Evolutionary conservation across 2,888 invertebrate genomes (phyloP).

Genomic region (Aphelenchoides bicaudatus): DNA sequence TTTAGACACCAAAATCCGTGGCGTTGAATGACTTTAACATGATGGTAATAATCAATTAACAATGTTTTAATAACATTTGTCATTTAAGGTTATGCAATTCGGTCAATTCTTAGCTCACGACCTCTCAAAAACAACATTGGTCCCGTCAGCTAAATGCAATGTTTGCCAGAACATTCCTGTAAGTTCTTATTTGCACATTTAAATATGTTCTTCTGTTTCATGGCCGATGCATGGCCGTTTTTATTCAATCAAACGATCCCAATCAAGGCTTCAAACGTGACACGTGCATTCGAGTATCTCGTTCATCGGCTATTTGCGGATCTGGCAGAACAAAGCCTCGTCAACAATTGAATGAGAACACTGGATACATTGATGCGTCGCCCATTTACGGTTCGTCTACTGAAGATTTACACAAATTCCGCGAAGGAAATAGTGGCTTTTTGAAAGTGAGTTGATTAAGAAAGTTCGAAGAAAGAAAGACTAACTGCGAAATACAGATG

Average conservation of each 20-base stretch:
- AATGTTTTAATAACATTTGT: no score
- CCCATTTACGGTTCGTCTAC: slow-evolving; percentile 85
- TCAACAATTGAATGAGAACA: slow-evolving; percentile 74
- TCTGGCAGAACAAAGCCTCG: slow-evolving; percentile 84
- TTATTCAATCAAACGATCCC: slow-evolving; percentile 27
- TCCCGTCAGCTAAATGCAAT: slow-evolving; percentile 36
- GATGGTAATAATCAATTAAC: no score
- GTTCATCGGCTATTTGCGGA: slow-evolving; percentile 91
- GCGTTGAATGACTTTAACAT: slow-evolving; percentile 52
- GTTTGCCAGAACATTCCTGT: slow-evolving; percentile 43
- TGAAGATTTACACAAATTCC: slow-evolving; percentile 55
- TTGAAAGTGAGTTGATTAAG: no score
- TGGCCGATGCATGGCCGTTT: slow-evolving; percentile 32
- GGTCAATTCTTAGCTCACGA: slow-evolving; percentile 61
- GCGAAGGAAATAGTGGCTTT: slow-evolving; percentile 54
- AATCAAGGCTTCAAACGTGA: slow-evolving; percentile 45
- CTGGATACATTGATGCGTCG: slow-evolving; percentile 87
- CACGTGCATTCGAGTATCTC: slow-evolving; percentile 58
- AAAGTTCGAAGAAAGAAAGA: no score
- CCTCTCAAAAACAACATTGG: slow-evolving; percentile 52
- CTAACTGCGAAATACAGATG: no score
- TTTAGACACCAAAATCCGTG: slow-evolving; percentile 26
- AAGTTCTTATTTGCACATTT: neutral
- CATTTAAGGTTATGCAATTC: slow-evolving; percentile 61
- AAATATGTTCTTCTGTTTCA: slow-evolving; percentile 14